Percentiles rank a stretch among this genome's conserved stretches.
Conservation (phyloP, 2,888 invertebrate species). For the Galeruca laticollis region DNA sequence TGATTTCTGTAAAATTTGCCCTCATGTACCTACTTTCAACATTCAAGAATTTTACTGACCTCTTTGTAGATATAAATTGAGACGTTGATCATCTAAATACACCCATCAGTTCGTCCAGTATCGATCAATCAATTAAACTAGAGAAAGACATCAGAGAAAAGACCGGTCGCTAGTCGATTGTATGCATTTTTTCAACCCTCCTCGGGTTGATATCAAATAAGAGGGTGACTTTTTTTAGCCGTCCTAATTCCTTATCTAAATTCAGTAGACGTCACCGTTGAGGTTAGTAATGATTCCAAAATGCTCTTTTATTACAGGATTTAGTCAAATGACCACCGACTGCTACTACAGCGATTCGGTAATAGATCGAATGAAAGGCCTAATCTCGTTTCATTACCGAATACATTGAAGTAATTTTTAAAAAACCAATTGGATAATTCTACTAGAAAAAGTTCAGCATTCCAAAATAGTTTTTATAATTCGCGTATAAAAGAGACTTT, state of each 20-base stretch:
- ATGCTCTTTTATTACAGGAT: conserved; percentile 48
- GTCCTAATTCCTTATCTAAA: conserved; percentile 48
- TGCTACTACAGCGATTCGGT: conserved; percentile 17
- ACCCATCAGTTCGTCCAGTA: conserved; percentile 22
- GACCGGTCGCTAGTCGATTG: conserved; percentile 11
- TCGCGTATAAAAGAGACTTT: no score
- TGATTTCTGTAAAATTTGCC: no score
- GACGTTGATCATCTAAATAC: conserved; percentile 18
- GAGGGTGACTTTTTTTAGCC: conserved; percentile 42
- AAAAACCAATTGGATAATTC: no score
- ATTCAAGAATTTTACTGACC: no score
- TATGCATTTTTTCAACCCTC: conserved; percentile 34
- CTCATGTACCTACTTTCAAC: no score
- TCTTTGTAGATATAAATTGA: background rate
- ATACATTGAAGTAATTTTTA: background rate
- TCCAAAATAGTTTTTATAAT: no score
- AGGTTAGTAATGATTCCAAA: conserved; percentile 47
- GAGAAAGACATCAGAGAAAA: conserved; percentile 33
- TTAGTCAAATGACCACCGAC: conserved; percentile 47
- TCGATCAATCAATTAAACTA: conserved; percentile 21
- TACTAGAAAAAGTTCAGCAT: no score
- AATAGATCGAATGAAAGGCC: conserved; percentile 15
- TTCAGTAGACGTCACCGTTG: conserved; percentile 44
- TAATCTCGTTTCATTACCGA: background rate
- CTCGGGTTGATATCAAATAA: conserved; percentile 10